Base-by-base conservation (phyloP, 2,797 vertebrate genomes). In the Enteromius trimaculatus region DNA sequence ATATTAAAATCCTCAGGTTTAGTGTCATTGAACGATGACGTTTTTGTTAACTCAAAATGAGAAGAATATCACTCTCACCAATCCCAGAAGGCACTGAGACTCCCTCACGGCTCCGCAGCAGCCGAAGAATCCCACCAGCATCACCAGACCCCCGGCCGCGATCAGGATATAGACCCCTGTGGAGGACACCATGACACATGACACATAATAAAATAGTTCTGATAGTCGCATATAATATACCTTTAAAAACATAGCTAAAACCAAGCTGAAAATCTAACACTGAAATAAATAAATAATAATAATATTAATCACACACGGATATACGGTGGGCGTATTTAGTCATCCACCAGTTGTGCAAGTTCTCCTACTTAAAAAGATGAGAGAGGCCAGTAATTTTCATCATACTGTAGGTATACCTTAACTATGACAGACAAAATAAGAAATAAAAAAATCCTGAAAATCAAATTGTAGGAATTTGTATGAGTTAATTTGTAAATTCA, bases 101-200 rank as follows among this genome's bases (percentile, higher is more conserved):
- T 99, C 97, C 74, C 96, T 92, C 8, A 97, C 95, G 64, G 97
- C 97, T 89, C 98, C 97, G 76, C 97, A 99, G 92, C 98, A 99
- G 16, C 97, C 97, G 6, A 97, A 98, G 92, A 98, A 98, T 47
- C 98, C 98, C 60, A 99, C 96, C 37, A 96, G 83, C 95, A 97
- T 95, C 94, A 99, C 97, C 91, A 99, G 90, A 89, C 94, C 95
- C 11, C 97, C 98, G 0, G 96, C 96, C 86, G 94, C 96, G 49
- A 98, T 96, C 91, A 99, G 91, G 62, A 98, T 97, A 47, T 99
- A 98, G 6, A 98, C 95, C 7, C 97, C 98, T 99, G 89, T 1
- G 78, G 74, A 34, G 29, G 34, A 60, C 62, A 58, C 74, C 14
- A 55, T 14, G 42, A 23, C 74, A 76, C 51, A 26, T 9, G 37